Evolutionary conservation across 2,888 invertebrate genomes (phyloP).

Genomic region (Leptopilina drosophilae): DNA sequence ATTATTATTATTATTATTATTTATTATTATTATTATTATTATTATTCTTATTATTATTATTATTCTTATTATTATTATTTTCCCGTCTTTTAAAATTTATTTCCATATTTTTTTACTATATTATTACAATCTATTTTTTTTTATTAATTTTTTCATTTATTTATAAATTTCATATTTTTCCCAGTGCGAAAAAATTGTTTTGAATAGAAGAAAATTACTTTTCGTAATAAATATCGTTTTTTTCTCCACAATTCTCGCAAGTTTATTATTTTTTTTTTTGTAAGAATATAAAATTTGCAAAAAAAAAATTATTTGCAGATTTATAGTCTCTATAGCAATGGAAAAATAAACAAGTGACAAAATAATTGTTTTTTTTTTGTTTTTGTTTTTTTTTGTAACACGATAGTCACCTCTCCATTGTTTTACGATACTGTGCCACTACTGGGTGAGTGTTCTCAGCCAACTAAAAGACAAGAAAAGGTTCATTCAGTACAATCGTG

Average conservation of each 20-base stretch:
- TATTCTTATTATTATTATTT: no score
- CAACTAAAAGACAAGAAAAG: constrained; percentile 54
- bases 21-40: no score
- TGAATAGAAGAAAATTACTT: no score
- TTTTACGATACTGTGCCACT: constrained; percentile 55
- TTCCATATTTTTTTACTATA: no score
- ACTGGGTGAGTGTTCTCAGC: constrained; percentile 57
- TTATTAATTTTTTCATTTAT: no score
- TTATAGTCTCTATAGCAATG: not conserved
- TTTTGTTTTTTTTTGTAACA: constrained; percentile 45
- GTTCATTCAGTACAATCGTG: constrained; percentile 44
- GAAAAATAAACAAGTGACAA: constrained; percentile 13
- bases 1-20: no score
- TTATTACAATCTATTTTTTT: no score
- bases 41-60: no score
- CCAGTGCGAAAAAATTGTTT: no score
- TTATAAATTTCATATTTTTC: not conserved
- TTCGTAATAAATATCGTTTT: no score
- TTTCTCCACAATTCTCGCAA: no score
- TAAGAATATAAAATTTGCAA: not conserved
- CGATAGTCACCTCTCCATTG: constrained; percentile 62
- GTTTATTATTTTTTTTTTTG: not conserved
- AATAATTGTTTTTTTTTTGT: not conserved
- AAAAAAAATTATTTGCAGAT: constrained; percentile 29
- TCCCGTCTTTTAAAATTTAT: no score